Percentiles rank a stretch among this genome's conserved stretches.
These are phyloP conservation scores for Oceanodroma leucorhoa DNA, from an alignment of 2,797 vertebrate genomes.

Conservation along the genomic window DNA sequence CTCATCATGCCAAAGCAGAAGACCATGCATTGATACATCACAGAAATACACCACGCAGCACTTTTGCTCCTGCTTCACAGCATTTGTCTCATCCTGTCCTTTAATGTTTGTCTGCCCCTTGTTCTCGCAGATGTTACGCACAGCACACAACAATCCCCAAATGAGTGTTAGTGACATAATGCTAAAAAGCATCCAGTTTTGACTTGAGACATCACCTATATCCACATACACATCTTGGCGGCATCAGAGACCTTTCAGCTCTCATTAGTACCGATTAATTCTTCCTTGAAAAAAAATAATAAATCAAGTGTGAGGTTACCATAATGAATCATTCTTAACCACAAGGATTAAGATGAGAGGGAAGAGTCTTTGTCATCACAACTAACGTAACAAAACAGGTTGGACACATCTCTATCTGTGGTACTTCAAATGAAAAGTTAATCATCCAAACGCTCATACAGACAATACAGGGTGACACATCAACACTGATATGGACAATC, in stretches of 20 bases:
- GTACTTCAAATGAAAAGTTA: neutral
- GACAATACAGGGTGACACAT: neutral
- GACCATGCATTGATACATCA: fast-evolving
- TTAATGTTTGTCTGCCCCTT: neutral
- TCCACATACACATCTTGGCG: neutral
- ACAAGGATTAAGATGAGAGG: neutral
- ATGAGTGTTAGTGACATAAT: neutral
- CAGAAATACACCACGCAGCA: neutral
- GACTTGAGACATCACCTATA: neutral
- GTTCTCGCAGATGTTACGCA: neutral
- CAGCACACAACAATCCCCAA: neutral
- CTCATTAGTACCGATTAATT: neutral
- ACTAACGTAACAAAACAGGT: neutral
- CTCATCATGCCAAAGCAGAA: fast-evolving
- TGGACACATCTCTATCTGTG: neutral
- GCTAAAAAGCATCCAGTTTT: neutral
- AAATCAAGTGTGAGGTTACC: neutral
- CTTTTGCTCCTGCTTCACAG: neutral
- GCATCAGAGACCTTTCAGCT: neutral
- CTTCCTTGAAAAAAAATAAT: neutral
- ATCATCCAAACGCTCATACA: neutral
- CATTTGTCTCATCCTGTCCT: neutral
- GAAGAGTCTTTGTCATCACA: neutral
- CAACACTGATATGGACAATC: neutral
- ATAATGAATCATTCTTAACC: neutral